Conservation (phyloP, 2,888 invertebrate genomes). For the Oligia strigilis region DNA sequence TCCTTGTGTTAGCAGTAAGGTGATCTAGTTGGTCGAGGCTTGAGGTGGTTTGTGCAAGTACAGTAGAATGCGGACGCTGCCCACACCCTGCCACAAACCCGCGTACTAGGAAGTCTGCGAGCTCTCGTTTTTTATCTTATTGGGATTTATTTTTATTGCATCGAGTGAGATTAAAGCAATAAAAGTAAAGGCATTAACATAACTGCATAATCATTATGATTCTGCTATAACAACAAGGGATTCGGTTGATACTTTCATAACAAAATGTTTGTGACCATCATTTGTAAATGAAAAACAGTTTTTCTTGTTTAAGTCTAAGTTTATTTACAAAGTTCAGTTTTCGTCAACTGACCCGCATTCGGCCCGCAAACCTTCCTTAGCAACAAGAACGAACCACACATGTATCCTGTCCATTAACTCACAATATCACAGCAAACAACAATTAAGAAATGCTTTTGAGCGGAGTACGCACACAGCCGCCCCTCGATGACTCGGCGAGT, state of each 20-base stretch:
- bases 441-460: slow-evolving; percentile 88
- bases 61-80: slow-evolving; percentile 88
- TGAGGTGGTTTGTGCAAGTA: slow-evolving; percentile 75
- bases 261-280: slow-evolving; percentile 12
- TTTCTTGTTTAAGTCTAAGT: slow-evolving; percentile 76
- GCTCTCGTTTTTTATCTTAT: slow-evolving; percentile 67
- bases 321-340: slow-evolving; percentile 88
- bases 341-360: slow-evolving; percentile 76
- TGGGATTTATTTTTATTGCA: slow-evolving; percentile 50
- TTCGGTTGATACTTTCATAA: slow-evolving; percentile 12
- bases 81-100: slow-evolving; percentile 79
- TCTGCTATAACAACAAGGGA: neutral
- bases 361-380: slow-evolving; percentile 74
- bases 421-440: slow-evolving; percentile 90
- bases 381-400: slow-evolving; percentile 83
- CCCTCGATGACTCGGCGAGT: slow-evolving; percentile 86
- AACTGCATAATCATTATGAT: slow-evolving; percentile 11
- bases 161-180: slow-evolving; percentile 24
- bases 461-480: slow-evolving; percentile 77
- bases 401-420: slow-evolving; percentile 87
- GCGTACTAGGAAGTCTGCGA: slow-evolving; percentile 81
- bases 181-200: slow-evolving; percentile 23
- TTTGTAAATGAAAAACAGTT: slow-evolving; percentile 52
- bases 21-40: slow-evolving; percentile 83
- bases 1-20: slow-evolving; percentile 86